Base-by-base conservation (phyloP, 2,797 vertebrate genomes). In the Manis javanica region DNA sequence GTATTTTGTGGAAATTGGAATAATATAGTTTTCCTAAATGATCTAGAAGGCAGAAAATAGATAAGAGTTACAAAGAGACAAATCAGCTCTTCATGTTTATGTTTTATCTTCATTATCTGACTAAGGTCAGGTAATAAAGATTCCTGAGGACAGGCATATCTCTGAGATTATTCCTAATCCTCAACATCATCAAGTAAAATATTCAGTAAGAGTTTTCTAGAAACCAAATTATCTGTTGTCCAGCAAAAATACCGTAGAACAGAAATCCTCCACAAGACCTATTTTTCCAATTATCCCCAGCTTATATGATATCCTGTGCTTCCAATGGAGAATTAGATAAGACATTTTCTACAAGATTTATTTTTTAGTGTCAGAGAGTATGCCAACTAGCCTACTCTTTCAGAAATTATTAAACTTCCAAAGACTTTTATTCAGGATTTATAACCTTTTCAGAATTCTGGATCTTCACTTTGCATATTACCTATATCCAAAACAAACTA, bases 161-260 rank as follows among this genome's bases (percentile, higher is more conserved):
- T 74, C 53, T 72, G 37, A 91, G 49, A 81, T 75, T 87, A 53
- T 74, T 93, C 95, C 72, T 63, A 95, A 86, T 71, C 15, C 37
- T 90, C 51, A 77, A 64, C 34, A 37, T 85, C 88, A 83, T 46
- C 63, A 18, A 79, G 34, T 37, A 74, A 82, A 37, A 75, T 34
- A 91, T 39, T 87, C 39, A 78, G 1, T 39, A 93, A 92, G n/a
- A 42, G 66, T 84, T 72, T 89, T 87, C 63, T 90, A 72, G 71
- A 90, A 87, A 92, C 21, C 13, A 19, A 75, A 71, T 57, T 10
- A 92, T 81, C 53, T 72, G 2, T 78, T 90, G 4, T 81, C 69
- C 10, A 68, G 51, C 15, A 91, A 75, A 78, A 91, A 37, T 57
- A 11, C 37, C 83, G 26, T 19, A 71, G 13, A 59, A 72, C 42